These are phyloP conservation scores for Odontomyia ornata DNA, from an alignment of 2,888 invertebrate genomes.

Conservation along the genomic window DNA sequence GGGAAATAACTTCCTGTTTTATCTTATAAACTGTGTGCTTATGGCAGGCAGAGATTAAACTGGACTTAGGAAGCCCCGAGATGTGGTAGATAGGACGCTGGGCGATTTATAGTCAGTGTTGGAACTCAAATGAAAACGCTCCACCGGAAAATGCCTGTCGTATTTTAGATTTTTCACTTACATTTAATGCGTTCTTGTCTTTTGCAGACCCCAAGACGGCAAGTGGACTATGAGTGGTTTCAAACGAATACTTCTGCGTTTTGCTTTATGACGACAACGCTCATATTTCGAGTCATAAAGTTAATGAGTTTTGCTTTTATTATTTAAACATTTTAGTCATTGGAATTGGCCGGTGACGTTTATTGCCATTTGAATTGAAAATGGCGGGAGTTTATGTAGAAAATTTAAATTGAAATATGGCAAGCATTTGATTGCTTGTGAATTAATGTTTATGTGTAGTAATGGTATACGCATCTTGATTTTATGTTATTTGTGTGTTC, in stretches of 20 bases:
- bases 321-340: too few species aligned
- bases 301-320: neutral
- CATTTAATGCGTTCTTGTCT: neutral
- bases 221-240: too few species aligned
- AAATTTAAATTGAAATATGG: too few species aligned
- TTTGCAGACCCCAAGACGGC: neutral
- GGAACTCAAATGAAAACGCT: too few species aligned
- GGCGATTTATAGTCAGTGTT: neutral
- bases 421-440: too few species aligned
- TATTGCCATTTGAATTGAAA: too few species aligned
- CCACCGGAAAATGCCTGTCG: too few species aligned
- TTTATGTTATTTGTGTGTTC: too few species aligned
- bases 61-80: neutral
- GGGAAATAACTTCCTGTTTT: conserved; percentile 1
- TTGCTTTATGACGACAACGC: neutral
- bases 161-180: conserved; percentile 7
- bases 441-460: too few species aligned
- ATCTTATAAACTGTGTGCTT: conserved; percentile 2
- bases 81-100: neutral
- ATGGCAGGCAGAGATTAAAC: conserved; percentile 2
- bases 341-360: too few species aligned
- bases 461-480: too few species aligned
- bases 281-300: neutral
- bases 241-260: neutral
- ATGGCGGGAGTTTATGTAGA: too few species aligned